Evolutionary conservation across 2,888 invertebrate species (phyloP), one percentile per base, ranked within the genome.

Genomic region (Eupeodes luniger): DNA sequence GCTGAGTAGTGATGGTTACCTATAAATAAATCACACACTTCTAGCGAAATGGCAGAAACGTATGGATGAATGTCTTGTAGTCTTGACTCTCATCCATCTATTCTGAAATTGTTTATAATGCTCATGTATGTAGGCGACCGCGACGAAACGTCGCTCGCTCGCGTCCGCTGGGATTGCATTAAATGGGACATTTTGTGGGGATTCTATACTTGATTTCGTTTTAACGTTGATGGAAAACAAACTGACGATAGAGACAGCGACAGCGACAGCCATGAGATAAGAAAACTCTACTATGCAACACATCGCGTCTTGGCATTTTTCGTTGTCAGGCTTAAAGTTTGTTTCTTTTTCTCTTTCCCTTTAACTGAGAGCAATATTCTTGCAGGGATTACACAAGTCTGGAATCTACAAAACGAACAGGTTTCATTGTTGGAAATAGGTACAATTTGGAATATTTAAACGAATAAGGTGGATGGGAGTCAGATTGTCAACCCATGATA

Each of bases 11-110:
- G 77, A 67, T 74, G 74, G 67, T 74, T 86, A 64, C 84, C 80
- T 88, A 88, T 88, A 88, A 88, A 88, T 88, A 88, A 88, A 84
- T 88, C 84, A 88, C 88, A 88, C 88, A 88, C 88, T 88, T 88
- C 88, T 88, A 62, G 81, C 59, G 88, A 85, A 88, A 85, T 85
- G 53, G 64, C 16, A 66, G 66, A 27, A 49, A 66, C 49, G 47
- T 79, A 80, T 75, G 69, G 81, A 85, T 81, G 76, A 61, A 78
- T 80, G 77, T 77, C 75, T 69, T 74, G 62, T 40, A 72, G 85
- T 81, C 81, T 78, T 81, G 76, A 62, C 72, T 88, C 84, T 74
- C 88, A 81, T 85, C 81, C 88, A 77, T 84, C 81, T 69, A 81
- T 77, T 81, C 69, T 80, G 49, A 27, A 40, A 74, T 75, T 72